Evolutionary conservation across 1,140 invertebrate genomes (phyloP).

Genomic region (Agrypnia vestita): DNA sequence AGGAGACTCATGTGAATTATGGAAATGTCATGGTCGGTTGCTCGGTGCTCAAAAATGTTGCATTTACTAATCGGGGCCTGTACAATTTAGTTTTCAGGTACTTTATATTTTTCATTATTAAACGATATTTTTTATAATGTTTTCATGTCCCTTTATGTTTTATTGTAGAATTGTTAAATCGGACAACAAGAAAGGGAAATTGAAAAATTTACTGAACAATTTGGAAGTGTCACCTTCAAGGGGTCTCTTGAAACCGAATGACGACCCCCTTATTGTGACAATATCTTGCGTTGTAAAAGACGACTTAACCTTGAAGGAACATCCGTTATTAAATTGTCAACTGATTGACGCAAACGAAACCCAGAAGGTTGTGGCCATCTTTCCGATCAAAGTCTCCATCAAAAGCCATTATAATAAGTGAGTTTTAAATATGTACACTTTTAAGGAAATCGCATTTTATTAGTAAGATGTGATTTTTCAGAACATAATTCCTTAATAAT

Average conservation of each 20-base stretch:
- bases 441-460: too few species aligned
- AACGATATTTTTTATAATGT: too few species aligned
- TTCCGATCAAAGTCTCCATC: slow-evolving; percentile 34
- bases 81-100: slow-evolving; percentile 28
- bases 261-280: not conserved
- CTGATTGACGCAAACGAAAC: slow-evolving; percentile 28
- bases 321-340: slow-evolving; percentile 24
- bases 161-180: slow-evolving; percentile 9
- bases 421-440: not conserved
- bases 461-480: too few species aligned
- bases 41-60: not conserved
- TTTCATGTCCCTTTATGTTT: too few species aligned
- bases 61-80: slow-evolving; percentile 9
- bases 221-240: slow-evolving; percentile 3
- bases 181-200: slow-evolving; percentile 17
- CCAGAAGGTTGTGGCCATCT: slow-evolving; percentile 20
- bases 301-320: slow-evolving; percentile 2
- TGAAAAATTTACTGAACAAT: not conserved
- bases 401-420: slow-evolving; percentile 35
- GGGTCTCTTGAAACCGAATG: slow-evolving; percentile 22
- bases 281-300: not conserved
- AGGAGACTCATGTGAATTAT: slow-evolving; percentile 33
- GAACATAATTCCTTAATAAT: too few species aligned
- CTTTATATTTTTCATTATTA: too few species aligned
- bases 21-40: slow-evolving; percentile 19